Evolutionary conservation across 1,140 invertebrate genomes (phyloP).

Genomic region (Drosophila gunungcola): DNA sequence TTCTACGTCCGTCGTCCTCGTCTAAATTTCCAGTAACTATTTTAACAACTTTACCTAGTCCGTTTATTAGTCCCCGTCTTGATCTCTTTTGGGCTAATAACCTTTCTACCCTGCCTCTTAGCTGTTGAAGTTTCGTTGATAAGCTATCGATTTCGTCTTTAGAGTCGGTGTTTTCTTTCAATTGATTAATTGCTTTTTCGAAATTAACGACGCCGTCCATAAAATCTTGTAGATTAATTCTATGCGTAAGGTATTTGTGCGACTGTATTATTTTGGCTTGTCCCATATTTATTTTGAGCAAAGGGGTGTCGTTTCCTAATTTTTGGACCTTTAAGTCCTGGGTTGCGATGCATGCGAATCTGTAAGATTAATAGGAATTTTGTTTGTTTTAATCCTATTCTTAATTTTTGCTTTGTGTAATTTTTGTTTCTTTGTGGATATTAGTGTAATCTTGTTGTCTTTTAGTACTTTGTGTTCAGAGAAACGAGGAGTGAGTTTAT

Average conservation of each 20-base stretch:
- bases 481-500: conserved; percentile 6
- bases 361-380: conserved; percentile 10
- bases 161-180: not conserved
- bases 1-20: not conserved
- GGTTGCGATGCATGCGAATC: conserved; percentile 3
- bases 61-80: not conserved
- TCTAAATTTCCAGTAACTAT: conserved; percentile 6
- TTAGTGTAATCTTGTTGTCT: conserved; percentile 2
- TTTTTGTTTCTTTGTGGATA: conserved; percentile 1
- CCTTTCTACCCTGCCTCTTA: conserved; percentile 4
- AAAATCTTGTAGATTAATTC: conserved; percentile 4
- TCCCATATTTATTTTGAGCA: not conserved
- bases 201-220: conserved; percentile 6
- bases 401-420: conserved; percentile 10
- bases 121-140: not conserved
- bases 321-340: conserved; percentile 11
- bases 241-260: conserved; percentile 3
- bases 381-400: conserved; percentile 6
- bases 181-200: conserved; percentile 1
- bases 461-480: conserved; percentile 3
- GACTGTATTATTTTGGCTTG: conserved; percentile 1
- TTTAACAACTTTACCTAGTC: not conserved
- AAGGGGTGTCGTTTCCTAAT: conserved; percentile 3
- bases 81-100: not conserved
- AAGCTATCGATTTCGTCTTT: not conserved